Base-by-base conservation (phyloP, 92 coral and sea anemone species). In the Isaurus tuberculatus region DNA sequence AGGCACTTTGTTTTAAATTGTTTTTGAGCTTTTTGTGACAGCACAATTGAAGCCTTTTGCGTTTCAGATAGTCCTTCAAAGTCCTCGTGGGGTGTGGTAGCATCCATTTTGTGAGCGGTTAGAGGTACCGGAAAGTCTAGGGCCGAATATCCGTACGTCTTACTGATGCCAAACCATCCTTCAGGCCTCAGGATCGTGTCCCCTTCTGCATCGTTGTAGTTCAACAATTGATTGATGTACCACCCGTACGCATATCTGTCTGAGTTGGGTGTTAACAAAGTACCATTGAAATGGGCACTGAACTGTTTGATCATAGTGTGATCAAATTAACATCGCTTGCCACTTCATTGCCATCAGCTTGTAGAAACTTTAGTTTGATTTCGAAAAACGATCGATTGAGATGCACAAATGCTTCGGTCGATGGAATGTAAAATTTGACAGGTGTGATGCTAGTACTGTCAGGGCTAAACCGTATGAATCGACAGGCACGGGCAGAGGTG, bases 251-350 rank as follows among this genome's bases (percentile, higher is more conserved):
- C 61, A 48, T 72, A 26, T 3, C 26, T 43, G 51, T 69, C 74
- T 13, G 49, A 33, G 49, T 69, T 37, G 30, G 74, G 53, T 33
- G 27, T 69, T 37, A 69, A 29, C 28, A 69, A 42, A 29, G 74
- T 69, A 22, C 74, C 51, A 27, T 69, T 37, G 29, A 69, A 69
- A 22, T 69, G 51, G 34, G 27, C 4, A 22, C 49, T 69, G 29
- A 34, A 29, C 34, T 72, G 79, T 46, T 48, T 48, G n/a, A 25
- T 48, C 25, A 48, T 16, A 28, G 79, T 23, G 58, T 72, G 74
- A n/a, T 4, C 31, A 60, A n/a, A 6, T 69, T 34, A 20, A 33
- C 51, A 8, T 29, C 79, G 23, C 14, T 17, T 29, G 37, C 37
- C 33, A 43, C 23, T 8, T 26, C 25, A 22, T 25, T 10, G 14